A percentile compares a stretch with the other conserved stretches of the same genome.
phyloP scores from a whole-genome alignment of 2,888 invertebrate species.

The Eupithecia exiguata region DNA sequence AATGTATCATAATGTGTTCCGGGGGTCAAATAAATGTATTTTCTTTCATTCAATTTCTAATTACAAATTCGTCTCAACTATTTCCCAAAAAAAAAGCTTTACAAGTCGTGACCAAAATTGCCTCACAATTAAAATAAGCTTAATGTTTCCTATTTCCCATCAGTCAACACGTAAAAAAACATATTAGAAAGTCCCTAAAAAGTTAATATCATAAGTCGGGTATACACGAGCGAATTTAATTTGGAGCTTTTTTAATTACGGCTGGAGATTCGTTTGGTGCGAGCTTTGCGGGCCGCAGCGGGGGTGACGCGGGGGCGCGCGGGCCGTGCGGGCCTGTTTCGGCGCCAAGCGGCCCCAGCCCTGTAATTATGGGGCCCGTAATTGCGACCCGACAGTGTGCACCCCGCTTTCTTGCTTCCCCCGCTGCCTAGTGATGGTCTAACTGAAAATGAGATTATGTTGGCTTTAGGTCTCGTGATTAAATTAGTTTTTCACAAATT shows the following conservation, averaged over 20 bases:
- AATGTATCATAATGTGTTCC: no score
- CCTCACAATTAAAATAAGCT: slow-evolving; percentile 42
- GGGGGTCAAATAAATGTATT: no score
- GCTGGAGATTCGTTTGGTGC: slow-evolving; percentile 74
- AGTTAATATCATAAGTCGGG: slow-evolving; percentile 81
- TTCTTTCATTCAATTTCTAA: no score
- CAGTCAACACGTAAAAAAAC: slow-evolving; percentile 63
- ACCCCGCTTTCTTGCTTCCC: slow-evolving; percentile 59
- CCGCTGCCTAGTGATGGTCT: slow-evolving; percentile 63
- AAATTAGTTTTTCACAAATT: slow-evolving; percentile 7
- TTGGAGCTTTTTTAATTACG: slow-evolving; percentile 84
- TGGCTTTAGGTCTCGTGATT: slow-evolving; percentile 22
- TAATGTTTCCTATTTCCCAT: slow-evolving; percentile 61
- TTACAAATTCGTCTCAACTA: slow-evolving; percentile 24
- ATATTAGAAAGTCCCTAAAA: slow-evolving; percentile 81
- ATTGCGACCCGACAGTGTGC: slow-evolving; percentile 76
- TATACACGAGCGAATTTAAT: slow-evolving; percentile 83
- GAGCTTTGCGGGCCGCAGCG: slow-evolving; percentile 37
- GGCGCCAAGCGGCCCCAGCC: slow-evolving; percentile 79
- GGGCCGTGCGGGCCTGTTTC: slow-evolving; percentile 63
- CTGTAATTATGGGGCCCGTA: slow-evolving; percentile 83
- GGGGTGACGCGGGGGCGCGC: slow-evolving; percentile 49
- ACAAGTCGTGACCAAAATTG: slow-evolving; percentile 41
- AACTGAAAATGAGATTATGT: slow-evolving; percentile 40
- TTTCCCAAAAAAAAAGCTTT: slow-evolving; percentile 20